Evolutionary conservation across 2,113 vertebrate genomes (phyloP).

Genomic region (Leuciscus idus): DNA sequence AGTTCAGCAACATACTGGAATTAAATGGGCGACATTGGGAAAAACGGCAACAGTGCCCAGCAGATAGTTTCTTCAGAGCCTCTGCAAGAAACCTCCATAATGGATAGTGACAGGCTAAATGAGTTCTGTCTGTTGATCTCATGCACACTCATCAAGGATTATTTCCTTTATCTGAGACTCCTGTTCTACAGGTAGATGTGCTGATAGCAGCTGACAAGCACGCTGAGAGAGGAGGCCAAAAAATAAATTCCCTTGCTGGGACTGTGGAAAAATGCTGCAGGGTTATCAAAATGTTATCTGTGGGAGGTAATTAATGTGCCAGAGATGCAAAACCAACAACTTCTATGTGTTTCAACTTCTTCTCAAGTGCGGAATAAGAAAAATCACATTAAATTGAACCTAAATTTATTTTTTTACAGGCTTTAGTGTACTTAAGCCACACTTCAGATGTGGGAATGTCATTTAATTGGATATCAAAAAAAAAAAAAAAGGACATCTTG

Average conservation of each 20-base stretch:
- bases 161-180: slow-evolving; percentile 64
- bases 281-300: slow-evolving; percentile 22
- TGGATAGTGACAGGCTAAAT: slow-evolving; percentile 68
- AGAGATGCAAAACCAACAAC: not conserved
- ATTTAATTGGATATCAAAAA: not conserved
- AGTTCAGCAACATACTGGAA: not conserved
- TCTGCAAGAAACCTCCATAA: slow-evolving; percentile 44
- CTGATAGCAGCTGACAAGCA: slow-evolving; percentile 49
- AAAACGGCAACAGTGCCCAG: not conserved
- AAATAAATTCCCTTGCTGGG: slow-evolving; percentile 30
- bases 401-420: not conserved
- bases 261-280: slow-evolving; percentile 24
- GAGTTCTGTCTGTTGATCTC: slow-evolving; percentile 64
- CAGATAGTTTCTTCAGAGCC: slow-evolving; percentile 15
- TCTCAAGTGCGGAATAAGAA: not conserved
- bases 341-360: too few relatives aligned
- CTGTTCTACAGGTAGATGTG: slow-evolving; percentile 50
- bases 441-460: not conserved
- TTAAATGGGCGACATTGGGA: not conserved
- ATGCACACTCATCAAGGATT: slow-evolving; percentile 68
- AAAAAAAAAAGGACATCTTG: not conserved
- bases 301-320: not conserved
- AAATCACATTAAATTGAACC: not conserved
- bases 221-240: slow-evolving; percentile 54
- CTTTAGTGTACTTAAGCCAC: not conserved